A percentile compares a stretch with the other conserved stretches of the same genome.
Conservation (phyloP, 2,113 vertebrate genomes). For the Okapia johnstoni region DNA sequence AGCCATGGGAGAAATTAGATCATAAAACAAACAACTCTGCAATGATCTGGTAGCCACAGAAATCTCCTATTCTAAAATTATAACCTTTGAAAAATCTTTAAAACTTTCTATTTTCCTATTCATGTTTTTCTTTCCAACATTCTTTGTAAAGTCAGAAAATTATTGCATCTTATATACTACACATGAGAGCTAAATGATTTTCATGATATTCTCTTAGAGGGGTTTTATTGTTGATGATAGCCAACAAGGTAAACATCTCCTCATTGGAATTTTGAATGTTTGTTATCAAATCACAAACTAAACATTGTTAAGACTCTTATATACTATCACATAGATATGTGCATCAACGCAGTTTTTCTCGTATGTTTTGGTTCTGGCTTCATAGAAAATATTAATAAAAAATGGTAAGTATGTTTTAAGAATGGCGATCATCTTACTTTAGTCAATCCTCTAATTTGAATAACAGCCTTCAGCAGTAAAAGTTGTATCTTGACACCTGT, state of each 20-base stretch:
- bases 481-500: constrained; percentile 29
- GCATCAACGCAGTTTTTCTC: neutral
- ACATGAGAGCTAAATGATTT: neutral
- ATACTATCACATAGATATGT: neutral
- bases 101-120: neutral
- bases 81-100: neutral
- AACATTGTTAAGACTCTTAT: neutral
- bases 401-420: neutral
- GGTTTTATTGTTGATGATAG: neutral
- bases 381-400: neutral
- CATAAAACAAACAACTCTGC: neutral
- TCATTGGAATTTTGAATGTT: neutral
- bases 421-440: neutral
- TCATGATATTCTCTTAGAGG: neutral
- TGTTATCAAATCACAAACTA: neutral
- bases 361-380: neutral
- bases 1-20: neutral
- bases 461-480: constrained; percentile 7
- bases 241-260: neutral
- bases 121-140: neutral
- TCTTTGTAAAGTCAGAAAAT: neutral
- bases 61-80: neutral
- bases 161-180: neutral
- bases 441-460: neutral
- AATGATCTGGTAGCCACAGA: neutral